Percentiles rank a stretch among this genome's conserved stretches.
These are phyloP conservation scores for Mormyrus proboscirostris DNA, from an alignment of 2,797 vertebrate species.

Conservation along the genomic window DNA sequence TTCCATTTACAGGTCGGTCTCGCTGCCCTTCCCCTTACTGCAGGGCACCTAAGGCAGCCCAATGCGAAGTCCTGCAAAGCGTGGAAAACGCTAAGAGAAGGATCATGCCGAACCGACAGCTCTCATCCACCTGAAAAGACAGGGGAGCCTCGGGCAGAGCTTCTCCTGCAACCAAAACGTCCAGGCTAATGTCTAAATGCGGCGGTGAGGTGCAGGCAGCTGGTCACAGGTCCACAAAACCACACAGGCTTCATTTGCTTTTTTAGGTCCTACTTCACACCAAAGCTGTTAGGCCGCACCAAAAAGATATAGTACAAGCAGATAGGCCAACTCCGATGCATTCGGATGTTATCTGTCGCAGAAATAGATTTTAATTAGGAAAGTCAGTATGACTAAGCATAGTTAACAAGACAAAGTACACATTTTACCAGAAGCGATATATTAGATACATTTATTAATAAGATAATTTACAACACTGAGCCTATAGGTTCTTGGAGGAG, in stretches of 20 bases:
- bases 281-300: not conserved
- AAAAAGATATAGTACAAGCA: not conserved
- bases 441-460: not conserved
- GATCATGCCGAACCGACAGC: not conserved
- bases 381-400: not conserved
- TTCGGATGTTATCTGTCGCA: not conserved
- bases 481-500: not conserved
- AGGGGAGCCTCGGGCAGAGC: not conserved
- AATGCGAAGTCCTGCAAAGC: constrained; percentile 3
- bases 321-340: not conserved
- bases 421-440: not conserved
- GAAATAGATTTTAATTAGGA: constrained; percentile 7
- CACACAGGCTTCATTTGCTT: not conserved
- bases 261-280: not conserved
- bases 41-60: constrained; percentile 52
- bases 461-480: not conserved
- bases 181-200: not conserved
- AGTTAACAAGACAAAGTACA: not conserved
- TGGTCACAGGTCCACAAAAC: not conserved
- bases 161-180: not conserved
- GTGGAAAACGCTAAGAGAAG: not conserved
- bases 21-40: constrained; percentile 47
- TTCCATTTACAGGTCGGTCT: constrained; percentile 50
- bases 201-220: not conserved
- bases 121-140: not conserved